Percentiles rank a stretch among this genome's conserved stretches.
phyloP scores from a whole-genome alignment of 2,888 invertebrate genomes.

The Eulithis testata region DNA sequence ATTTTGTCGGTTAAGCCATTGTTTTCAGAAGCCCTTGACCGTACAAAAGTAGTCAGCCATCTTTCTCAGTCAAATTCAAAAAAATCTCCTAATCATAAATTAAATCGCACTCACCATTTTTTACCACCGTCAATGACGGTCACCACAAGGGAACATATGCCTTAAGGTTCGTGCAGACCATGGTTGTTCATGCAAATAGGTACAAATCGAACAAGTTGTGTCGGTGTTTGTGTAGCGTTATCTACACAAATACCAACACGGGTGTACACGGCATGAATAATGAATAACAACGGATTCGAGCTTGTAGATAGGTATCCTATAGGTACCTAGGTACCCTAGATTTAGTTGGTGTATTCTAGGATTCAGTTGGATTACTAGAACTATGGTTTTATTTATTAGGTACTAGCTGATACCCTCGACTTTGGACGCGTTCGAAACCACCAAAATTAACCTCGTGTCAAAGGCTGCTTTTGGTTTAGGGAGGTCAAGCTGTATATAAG shows the following conservation, averaged over 20 bases:
- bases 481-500: too few relatives aligned
- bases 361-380: background rate
- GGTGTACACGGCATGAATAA: constrained; percentile 37
- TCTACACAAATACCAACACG: constrained; percentile 31
- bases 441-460: too few relatives aligned
- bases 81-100: too few relatives aligned
- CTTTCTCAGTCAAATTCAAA: too few relatives aligned
- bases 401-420: too few relatives aligned
- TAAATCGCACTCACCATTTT: background rate
- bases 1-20: too few relatives aligned
- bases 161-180: constrained; percentile 8
- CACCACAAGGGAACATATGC: background rate
- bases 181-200: constrained; percentile 47
- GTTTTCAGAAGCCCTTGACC: too few relatives aligned
- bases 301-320: background rate
- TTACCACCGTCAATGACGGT: background rate
- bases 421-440: too few relatives aligned
- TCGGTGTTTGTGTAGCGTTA: constrained; percentile 7
- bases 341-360: constrained; percentile 6
- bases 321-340: constrained; percentile 1
- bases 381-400: too few relatives aligned
- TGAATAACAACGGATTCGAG: constrained; percentile 19
- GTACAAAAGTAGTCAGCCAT: too few relatives aligned
- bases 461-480: too few relatives aligned
- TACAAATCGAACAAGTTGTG: constrained; percentile 33